Conservation (phyloP, 2,888 invertebrate genomes). For the Thecophora atra region DNA sequence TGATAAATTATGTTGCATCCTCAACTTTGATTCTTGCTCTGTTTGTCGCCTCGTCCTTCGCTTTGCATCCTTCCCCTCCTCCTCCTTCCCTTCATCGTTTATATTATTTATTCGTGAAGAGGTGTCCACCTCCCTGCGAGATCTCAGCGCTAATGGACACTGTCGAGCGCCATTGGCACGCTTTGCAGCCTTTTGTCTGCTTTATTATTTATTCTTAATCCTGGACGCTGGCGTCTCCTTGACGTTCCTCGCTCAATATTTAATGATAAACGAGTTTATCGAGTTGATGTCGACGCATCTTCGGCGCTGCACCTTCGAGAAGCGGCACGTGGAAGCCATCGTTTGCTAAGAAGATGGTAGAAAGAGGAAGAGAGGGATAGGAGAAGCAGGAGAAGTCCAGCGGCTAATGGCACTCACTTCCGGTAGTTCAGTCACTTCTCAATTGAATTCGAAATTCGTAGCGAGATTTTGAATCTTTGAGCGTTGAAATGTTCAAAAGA, state of each 20-base stretch:
- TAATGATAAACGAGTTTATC: conserved; percentile 40
- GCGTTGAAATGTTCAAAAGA: neutral
- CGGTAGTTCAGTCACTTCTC: neutral
- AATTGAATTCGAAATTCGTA: conserved; percentile 22
- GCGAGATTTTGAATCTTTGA: neutral
- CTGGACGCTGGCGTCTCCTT: neutral
- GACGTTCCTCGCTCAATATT: conserved; percentile 26
- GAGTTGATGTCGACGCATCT: conserved; percentile 26
- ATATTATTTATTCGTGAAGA: too few species aligned
- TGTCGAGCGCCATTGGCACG: conserved; percentile 41
- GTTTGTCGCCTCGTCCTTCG: conserved; percentile 1
- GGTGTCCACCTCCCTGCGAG: neutral
- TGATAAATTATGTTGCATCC: conserved; percentile 48
- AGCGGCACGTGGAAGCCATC: neutral
- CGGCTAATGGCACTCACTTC: neutral
- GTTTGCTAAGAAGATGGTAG: neutral
- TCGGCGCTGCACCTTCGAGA: neutral
- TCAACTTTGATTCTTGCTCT: conserved; percentile 42
- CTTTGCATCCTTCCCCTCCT: neutral
- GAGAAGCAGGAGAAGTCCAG: neutral
- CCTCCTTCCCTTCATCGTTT: neutral
- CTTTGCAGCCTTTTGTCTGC: conserved; percentile 35
- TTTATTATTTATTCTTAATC: conserved; percentile 29
- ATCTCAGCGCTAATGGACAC: conserved; percentile 38
- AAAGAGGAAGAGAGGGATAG: neutral